Percentiles rank a stretch among this genome's conserved stretches.
Conservation (phyloP, 2,888 invertebrate genomes). For the Acronicta leporina region DNA sequence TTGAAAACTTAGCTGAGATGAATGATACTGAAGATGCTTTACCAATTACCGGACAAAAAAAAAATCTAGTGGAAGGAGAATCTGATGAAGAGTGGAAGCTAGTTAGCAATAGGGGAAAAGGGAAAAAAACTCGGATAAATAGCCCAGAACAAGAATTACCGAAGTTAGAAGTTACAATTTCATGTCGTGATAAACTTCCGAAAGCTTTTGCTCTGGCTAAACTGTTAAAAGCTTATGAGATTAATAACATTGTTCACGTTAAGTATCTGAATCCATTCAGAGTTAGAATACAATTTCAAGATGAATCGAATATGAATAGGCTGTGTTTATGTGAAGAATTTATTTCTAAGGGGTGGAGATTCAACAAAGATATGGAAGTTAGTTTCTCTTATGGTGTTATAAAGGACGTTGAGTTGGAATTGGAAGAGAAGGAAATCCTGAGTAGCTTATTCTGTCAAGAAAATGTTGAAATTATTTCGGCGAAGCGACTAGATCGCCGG, state of each 20-base stretch:
- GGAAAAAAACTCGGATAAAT: neutral
- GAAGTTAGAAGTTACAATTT: conserved; percentile 2
- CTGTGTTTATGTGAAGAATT: neutral
- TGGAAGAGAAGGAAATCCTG: conserved; percentile 1
- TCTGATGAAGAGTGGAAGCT: conserved; percentile 3
- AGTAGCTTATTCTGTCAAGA: neutral
- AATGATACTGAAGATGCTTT: too few relatives aligned
- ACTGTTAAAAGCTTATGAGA: neutral
- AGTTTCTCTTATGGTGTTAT: conserved; percentile 6
- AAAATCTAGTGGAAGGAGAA: neutral
- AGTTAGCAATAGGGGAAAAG: neutral
- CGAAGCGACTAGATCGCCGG: neutral
- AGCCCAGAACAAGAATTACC: neutral
- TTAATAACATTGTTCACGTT: neutral
- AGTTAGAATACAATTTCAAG: conserved; percentile 5
- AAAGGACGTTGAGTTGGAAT: neutral
- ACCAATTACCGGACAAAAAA: neutral
- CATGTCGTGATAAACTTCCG: neutral
- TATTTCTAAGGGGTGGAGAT: conserved; percentile 1
- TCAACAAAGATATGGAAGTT: conserved; percentile 3
- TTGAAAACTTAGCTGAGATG: too few relatives aligned
- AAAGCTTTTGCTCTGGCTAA: conserved; percentile 5
- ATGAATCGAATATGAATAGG: conserved; percentile 3
- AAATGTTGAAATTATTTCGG: too few relatives aligned
- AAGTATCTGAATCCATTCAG: neutral